Base-by-base conservation (phyloP, 2,888 invertebrate species). In the Zygogramma bicolorata region DNA sequence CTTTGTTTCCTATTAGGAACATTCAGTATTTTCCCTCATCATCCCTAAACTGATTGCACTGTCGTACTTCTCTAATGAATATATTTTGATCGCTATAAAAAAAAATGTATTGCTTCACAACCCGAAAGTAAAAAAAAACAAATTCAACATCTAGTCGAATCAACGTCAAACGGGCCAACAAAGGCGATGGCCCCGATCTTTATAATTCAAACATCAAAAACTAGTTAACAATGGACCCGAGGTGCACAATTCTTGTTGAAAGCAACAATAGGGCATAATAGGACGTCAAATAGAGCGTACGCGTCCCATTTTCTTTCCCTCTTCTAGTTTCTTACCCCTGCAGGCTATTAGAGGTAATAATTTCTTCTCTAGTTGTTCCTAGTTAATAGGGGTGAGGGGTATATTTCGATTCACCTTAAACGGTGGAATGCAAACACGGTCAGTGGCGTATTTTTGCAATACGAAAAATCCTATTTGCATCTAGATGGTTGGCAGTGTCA, bases 221-320 rank as follows among this genome's bases (percentile, higher is more conserved):
- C 77, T 77, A 73, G 76, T 68, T 70, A 75, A 77, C 77, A 81
- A 79, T 77, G 59, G 75, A 73, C 63, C 69, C 61, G 68, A 74
- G 78, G 75, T 75, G 78, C 77, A 75, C 79, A 77, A 78, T 76
- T 77, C 78, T 75, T 75, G 77, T 75, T 78, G 75, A 78, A 78
- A 77, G 75, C 75, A 75, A 81, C 80, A 81, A 81, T 73, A 75
- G 75, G 71, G 67, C 76, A 81, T 79, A 81, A 81, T 80, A 76
- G 80, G 79, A 81, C 73, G 79, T 80, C 81, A 81, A 81, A 81
- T 81, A 79, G 80, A 78, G 81, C 80, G 77, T 80, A 80, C 79
- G 81, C 76, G 73, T 76, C 69, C 49, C 8, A 58, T 65, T 70
- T 62, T 74, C 68, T 62, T n/a, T 42, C 72, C 69, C 65, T 61